Evolutionary conservation across 2,797 vertebrate species (phyloP).

Genomic region (Smutsia temminckii): DNA sequence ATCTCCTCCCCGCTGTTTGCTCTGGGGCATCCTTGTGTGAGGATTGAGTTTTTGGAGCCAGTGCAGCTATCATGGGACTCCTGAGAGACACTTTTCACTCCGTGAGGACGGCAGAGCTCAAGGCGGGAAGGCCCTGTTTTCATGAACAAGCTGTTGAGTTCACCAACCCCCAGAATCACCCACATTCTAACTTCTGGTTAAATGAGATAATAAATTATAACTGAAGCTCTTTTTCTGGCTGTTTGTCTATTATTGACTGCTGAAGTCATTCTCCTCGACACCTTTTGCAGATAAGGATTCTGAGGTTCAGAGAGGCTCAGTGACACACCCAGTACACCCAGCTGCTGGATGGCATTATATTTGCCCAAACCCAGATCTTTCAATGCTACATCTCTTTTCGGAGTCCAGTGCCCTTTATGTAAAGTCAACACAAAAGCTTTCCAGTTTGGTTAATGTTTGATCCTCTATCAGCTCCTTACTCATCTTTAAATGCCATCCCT

Average conservation of each 20-base stretch:
- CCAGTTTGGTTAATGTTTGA: background rate
- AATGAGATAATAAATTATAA: background rate
- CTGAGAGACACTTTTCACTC: background rate
- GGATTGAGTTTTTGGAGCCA: background rate
- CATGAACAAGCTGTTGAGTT: background rate
- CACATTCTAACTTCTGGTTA: background rate
- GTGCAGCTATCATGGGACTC: background rate
- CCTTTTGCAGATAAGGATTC: background rate
- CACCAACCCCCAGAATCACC: background rate
- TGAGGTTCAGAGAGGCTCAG: background rate
- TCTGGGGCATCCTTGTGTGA: background rate
- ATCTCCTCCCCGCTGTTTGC: background rate
- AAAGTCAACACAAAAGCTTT: background rate
- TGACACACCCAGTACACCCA: background rate
- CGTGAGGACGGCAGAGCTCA: background rate
- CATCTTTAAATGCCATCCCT: background rate
- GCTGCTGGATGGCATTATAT: background rate
- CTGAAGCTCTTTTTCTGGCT: background rate
- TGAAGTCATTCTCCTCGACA: background rate
- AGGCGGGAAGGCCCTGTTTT: background rate
- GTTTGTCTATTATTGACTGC: background rate
- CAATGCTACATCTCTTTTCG: background rate
- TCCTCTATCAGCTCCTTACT: background rate
- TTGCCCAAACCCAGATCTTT: background rate
- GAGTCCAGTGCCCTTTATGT: background rate